phyloP scores from a whole-genome alignment of 2,888 invertebrate genomes.

The Phortica okadai region DNA sequence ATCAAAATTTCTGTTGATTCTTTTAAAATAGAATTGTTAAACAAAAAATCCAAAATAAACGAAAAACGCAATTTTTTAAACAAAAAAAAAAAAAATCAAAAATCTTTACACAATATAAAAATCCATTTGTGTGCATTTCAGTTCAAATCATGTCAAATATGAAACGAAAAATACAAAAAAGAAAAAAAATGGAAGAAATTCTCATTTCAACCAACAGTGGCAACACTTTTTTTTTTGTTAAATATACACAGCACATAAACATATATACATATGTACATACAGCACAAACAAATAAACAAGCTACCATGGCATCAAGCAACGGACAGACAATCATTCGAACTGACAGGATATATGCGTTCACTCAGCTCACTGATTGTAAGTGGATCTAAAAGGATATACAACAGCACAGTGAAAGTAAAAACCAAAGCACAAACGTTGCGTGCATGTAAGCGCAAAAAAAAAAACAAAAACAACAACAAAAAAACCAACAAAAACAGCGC shows the following conservation, averaged over 20 bases:
- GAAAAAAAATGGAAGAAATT: not conserved
- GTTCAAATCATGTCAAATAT: conserved; percentile 59
- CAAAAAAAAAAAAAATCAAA: not conserved
- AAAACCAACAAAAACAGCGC: not conserved
- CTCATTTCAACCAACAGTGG: conserved; percentile 13
- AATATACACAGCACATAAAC: not conserved
- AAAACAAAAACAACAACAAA: not conserved
- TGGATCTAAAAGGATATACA: conserved; percentile 50
- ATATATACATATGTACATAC: not conserved
- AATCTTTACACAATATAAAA: conserved; percentile 53
- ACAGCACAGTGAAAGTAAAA: not conserved
- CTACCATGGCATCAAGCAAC: conserved; percentile 14
- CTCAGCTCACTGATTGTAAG: conserved; percentile 67
- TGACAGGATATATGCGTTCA: conserved; percentile 67
- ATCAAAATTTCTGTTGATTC: not conserved
- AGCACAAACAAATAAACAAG: not conserved
- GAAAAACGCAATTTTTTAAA: not conserved
- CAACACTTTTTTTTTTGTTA: conserved; percentile 7
- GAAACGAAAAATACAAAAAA: not conserved
- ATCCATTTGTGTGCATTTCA: conserved; percentile 72
- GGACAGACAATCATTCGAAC: conserved; percentile 65
- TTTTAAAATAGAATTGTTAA: not conserved
- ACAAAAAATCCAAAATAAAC: not conserved
- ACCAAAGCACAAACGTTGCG: not conserved
- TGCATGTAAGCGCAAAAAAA: not conserved